Conservation (phyloP, 2,797 vertebrate species). For the Hafferia zeledoni region DNA sequence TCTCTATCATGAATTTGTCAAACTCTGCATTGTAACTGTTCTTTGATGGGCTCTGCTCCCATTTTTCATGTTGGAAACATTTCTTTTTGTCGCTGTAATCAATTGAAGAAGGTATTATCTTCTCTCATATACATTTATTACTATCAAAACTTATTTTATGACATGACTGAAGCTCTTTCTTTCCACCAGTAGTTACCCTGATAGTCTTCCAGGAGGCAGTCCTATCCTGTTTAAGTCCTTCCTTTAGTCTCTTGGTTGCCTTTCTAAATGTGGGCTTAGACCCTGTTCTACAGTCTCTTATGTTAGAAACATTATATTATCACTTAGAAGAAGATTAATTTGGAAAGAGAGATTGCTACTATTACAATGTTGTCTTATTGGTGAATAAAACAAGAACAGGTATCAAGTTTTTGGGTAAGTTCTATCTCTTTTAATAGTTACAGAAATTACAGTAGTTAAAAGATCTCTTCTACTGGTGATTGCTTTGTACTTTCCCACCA, state of each 20-base stretch:
- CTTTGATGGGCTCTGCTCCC: not conserved
- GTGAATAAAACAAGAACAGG: not conserved
- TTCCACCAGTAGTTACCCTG: not conserved
- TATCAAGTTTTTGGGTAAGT: not conserved
- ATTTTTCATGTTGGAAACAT: not conserved
- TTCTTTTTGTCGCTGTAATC: not conserved
- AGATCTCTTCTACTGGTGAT: constrained; percentile 45
- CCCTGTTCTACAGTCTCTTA: not conserved
- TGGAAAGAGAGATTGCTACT: not conserved
- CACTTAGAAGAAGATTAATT: not conserved
- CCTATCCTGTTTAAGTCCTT: not conserved
- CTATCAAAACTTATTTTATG: not conserved
- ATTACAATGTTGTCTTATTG: not conserved
- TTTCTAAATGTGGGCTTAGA: not conserved
- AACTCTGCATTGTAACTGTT: not conserved
- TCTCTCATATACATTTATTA: not conserved
- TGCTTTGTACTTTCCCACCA: constrained; percentile 42
- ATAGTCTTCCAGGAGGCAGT: not conserved
- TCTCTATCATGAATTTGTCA: not conserved
- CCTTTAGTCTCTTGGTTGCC: not conserved
- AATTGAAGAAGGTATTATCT: not conserved
- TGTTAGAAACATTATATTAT: not conserved
- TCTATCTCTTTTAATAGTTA: constrained; percentile 20
- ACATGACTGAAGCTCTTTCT: not conserved
- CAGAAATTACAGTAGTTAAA: not conserved